Base-by-base conservation (phyloP, 2,797 vertebrate species). In the Manis crassicaudata region DNA sequence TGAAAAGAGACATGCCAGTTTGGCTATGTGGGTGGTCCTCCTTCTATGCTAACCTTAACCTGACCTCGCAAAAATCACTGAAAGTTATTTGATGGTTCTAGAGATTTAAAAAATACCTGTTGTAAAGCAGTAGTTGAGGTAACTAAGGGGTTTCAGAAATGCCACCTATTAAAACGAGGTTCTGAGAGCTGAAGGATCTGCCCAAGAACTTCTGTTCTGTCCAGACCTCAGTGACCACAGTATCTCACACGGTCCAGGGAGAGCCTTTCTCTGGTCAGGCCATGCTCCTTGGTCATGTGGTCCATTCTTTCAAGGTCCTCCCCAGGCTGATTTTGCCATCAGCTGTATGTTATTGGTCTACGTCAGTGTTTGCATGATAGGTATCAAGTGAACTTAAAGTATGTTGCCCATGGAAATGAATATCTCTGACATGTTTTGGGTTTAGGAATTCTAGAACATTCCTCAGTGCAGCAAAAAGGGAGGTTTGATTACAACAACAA, bases 1-100 rank as follows among this genome's bases (percentile, higher is more conserved):
- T 95, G 90, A 97, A 95, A 97, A 98, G 97, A 97, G 6, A 60
- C 88, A 97, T 95, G 95, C 87, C 95, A 97, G 43, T 98, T 98
- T 97, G 94, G 70, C 97, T 92, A 58, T 11, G 50, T 98, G 97
- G 98, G 98, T 98, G 98, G 98, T 98, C 98, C 97, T 96, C 92
- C 98, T 96, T 97, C 97, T 96, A 60, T 77, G 68, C 83, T 98
- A 96, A 98, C 98, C 98, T 98, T 81, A 84, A 72, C 70, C 11
- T 12, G 92, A 98, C 97, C 97, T 98, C 93, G 87, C 88, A 97
- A 92, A 95, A 96, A 97, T 97, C 62, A 89, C 76, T 93, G 58
- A 52, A 97, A 97, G 37, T 96, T 97, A 98, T 96, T 96, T 97
- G 92, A 97, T 97, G 93, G 68, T 98, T 98, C 92, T 96, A 94